Conservation (phyloP, 2,888 invertebrate genomes). For the Saturnia pavonia region DNA sequence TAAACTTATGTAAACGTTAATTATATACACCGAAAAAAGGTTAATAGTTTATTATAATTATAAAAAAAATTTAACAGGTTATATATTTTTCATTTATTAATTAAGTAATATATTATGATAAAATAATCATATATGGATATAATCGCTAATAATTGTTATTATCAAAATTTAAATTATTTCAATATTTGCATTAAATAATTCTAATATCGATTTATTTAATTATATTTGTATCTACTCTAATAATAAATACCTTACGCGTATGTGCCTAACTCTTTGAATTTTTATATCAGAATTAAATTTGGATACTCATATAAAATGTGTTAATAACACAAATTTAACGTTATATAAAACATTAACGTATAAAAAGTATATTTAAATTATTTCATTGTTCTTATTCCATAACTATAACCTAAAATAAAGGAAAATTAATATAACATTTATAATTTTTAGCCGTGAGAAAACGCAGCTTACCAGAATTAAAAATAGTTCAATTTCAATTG, state of each 20-base stretch:
- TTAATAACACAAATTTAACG: not conserved
- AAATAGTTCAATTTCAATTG: not conserved
- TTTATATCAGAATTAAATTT: not conserved
- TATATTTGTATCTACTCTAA: not conserved
- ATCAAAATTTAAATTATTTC: not conserved
- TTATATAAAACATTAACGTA: too few relatives aligned
- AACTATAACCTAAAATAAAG: too few relatives aligned
- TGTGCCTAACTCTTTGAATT: not conserved
- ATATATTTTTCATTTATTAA: not conserved
- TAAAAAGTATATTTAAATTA: too few relatives aligned
- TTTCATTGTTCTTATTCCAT: too few relatives aligned
- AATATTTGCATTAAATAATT: not conserved
- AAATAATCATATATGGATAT: not conserved
- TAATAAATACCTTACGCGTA: not conserved
- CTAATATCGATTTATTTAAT: not conserved
- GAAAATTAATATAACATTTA: not conserved
- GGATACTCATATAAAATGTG: not conserved
- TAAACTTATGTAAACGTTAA: not conserved
- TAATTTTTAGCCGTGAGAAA: not conserved
- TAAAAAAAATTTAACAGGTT: not conserved
- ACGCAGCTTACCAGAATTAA: not conserved
- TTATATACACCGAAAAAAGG: not conserved
- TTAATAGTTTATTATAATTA: slow-evolving; percentile 3
- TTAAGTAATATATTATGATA: not conserved
- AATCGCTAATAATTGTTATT: not conserved